phyloP scores from a whole-genome alignment of 2,113 vertebrate genomes.

The Sakesphorus luctuosus region DNA sequence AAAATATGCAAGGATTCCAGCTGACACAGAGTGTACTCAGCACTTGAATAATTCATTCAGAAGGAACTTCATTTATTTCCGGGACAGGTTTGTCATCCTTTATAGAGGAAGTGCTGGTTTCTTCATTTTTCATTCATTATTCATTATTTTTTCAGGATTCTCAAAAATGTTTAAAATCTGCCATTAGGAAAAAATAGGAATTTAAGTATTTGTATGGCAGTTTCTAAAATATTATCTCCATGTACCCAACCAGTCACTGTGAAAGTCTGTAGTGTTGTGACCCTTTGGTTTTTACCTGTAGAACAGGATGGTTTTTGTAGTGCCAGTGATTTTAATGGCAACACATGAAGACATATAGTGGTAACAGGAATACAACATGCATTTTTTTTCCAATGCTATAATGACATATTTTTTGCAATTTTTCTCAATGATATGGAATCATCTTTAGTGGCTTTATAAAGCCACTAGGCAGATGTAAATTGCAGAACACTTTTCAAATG shows the following conservation, averaged over 20 bases:
- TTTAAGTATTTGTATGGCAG: neutral
- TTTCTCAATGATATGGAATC: neutral
- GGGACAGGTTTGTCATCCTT: neutral
- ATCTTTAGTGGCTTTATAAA: neutral
- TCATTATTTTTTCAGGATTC: neutral
- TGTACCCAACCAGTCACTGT: neutral
- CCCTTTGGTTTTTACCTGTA: neutral
- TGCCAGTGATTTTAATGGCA: neutral
- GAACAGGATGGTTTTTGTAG: neutral
- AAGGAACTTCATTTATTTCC: slow-evolving; percentile 14
- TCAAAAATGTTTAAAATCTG: slow-evolving; percentile 1
- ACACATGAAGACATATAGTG: neutral
- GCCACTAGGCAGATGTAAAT: neutral
- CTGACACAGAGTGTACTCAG: neutral
- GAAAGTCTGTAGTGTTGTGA: neutral
- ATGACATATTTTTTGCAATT: neutral
- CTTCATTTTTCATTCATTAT: neutral
- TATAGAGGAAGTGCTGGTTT: neutral
- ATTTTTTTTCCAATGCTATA: neutral
- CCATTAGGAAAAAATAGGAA: neutral
- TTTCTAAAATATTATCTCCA: neutral
- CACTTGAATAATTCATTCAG: neutral
- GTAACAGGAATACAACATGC: neutral
- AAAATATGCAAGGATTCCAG: neutral
- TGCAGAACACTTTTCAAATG: neutral